These are phyloP conservation scores for Hirudinaria manillensis DNA, from an alignment of 2,888 invertebrate species.

Conservation along the genomic window DNA sequence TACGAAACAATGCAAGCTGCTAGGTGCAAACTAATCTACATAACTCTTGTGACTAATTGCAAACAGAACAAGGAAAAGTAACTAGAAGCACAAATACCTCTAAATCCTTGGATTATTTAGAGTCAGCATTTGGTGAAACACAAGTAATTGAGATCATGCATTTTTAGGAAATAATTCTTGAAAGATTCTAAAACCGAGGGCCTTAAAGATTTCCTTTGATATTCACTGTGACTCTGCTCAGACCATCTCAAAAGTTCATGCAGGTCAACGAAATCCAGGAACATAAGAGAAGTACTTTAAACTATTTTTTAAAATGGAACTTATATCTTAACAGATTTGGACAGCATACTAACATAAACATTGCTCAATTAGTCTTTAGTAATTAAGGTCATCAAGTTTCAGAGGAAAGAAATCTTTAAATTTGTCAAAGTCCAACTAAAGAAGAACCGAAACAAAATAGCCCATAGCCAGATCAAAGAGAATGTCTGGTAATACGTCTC, in stretches of 20 bases:
- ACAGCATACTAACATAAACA: constrained; percentile 2
- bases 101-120: constrained; percentile 64
- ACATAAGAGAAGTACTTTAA: neutral
- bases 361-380: neutral
- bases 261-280: constrained; percentile 23
- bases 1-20: constrained; percentile 25
- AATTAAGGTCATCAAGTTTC: neutral
- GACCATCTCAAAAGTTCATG: constrained; percentile 43
- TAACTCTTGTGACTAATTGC: constrained; percentile 8
- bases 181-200: neutral
- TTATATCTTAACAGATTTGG: neutral
- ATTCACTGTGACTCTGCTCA: constrained; percentile 16
- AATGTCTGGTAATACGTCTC: no score
- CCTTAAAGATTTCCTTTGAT: constrained; percentile 9
- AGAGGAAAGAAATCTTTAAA: neutral
- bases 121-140: constrained; percentile 19
- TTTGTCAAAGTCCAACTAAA: neutral
- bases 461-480: no score
- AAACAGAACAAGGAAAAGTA: constrained; percentile 21
- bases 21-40: constrained; percentile 16
- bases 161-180: constrained; percentile 11
- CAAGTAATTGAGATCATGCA: constrained; percentile 16
- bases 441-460: neutral
- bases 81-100: constrained; percentile 62
- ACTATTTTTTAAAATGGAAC: no score